These are phyloP conservation scores for Pantala flavescens DNA, from an alignment of 1,140 invertebrate species.

Conservation along the genomic window DNA sequence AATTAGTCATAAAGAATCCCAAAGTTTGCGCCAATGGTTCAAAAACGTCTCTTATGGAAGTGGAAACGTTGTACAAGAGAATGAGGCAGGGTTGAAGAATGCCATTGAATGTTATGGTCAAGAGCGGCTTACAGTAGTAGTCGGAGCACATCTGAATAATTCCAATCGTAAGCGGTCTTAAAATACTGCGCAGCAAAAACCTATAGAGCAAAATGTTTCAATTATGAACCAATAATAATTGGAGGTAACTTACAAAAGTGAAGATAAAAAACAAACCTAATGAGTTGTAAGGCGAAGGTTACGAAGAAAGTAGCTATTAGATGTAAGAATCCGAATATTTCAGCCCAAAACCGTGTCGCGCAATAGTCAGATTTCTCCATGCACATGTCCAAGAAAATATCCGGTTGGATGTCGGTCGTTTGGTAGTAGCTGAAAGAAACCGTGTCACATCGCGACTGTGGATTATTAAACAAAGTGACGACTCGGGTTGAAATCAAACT, in stretches of 20 bases:
- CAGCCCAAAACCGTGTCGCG: conserved; percentile 52
- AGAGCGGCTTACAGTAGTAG: conserved; percentile 51
- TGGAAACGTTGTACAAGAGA: conserved; percentile 46
- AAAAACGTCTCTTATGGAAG: conserved; percentile 48
- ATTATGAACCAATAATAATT: too few relatives aligned
- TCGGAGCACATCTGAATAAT: conserved; percentile 50
- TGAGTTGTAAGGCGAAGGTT: conserved; percentile 47
- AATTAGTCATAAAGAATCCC: conserved; percentile 40
- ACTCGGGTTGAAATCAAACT: conserved; percentile 17
- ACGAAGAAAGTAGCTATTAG: conserved; percentile 47
- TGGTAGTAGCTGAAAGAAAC: conserved; percentile 36
- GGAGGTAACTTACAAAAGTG: not conserved
- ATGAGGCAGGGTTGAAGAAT: conserved; percentile 51
- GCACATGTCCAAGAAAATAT: conserved; percentile 41
- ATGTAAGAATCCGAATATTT: conserved; percentile 50
- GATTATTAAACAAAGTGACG: too few relatives aligned
- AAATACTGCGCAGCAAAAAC: conserved; percentile 44
- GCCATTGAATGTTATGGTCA: conserved; percentile 52
- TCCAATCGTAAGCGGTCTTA: conserved; percentile 47
- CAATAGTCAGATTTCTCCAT: conserved; percentile 46
- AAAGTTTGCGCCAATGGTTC: conserved; percentile 44
- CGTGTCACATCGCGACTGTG: too few relatives aligned
- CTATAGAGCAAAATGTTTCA: conserved; percentile 28
- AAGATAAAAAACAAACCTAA: conserved; percentile 26
- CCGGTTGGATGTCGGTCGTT: conserved; percentile 48